Conservation (phyloP, 2,113 vertebrate genomes). For the Nycticryphes semicollaris region DNA sequence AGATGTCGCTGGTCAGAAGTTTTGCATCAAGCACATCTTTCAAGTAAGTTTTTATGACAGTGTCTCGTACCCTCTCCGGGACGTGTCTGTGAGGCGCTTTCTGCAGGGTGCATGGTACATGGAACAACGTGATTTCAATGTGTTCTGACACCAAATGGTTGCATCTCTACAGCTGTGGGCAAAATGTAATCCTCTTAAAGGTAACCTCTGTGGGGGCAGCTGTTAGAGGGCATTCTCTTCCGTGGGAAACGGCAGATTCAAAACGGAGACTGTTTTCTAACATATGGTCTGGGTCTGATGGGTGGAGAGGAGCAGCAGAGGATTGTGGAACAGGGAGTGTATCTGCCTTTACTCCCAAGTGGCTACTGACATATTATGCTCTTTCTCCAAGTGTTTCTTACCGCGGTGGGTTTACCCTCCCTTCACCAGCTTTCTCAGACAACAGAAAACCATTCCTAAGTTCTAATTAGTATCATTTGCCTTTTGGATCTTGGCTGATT, state of each 20-base stretch:
- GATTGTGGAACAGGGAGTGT: neutral
- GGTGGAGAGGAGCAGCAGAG: neutral
- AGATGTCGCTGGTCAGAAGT: neutral
- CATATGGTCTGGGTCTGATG: neutral
- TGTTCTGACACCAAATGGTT: neutral
- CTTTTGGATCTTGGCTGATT: neutral
- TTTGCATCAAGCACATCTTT: neutral
- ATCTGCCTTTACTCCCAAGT: neutral
- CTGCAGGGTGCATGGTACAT: rapidly evolving
- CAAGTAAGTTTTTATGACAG: neutral
- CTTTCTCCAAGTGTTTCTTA: neutral
- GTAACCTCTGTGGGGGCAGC: neutral
- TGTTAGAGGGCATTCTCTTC: neutral
- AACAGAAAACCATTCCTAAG: neutral
- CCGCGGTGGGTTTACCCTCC: neutral
- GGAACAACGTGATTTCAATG: neutral
- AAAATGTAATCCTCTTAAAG: neutral
- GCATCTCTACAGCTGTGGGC: neutral
- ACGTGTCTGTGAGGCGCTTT: rapidly evolving
- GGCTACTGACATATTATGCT: neutral
- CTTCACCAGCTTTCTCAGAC: neutral
- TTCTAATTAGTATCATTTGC: neutral
- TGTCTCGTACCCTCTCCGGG: rapidly evolving
- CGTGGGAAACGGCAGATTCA: neutral
- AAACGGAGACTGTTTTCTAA: neutral